These are phyloP conservation scores for Chiridota heheva DNA, from an alignment of 35 echinoderm and acorn worm genomes.

Conservation along the genomic window DNA sequence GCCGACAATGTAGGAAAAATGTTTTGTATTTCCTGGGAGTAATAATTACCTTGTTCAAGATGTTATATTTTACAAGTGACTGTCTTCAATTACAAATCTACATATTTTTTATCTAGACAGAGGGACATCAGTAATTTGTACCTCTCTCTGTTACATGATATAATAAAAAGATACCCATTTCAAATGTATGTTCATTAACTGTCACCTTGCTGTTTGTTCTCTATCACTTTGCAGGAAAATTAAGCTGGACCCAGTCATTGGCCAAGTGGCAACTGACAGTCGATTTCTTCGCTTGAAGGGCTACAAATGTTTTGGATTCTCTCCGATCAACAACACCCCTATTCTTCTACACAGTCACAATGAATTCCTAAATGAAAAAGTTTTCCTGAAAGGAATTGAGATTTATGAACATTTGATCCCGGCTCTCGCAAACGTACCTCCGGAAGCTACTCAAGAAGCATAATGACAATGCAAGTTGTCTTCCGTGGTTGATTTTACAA, in stretches of 20 bases:
- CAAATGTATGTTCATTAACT: background rate
- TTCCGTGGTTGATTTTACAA: too few species aligned
- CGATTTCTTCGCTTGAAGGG: conserved; percentile 61
- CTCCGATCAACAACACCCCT: conserved; percentile 84
- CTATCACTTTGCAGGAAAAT: conserved; percentile 45
- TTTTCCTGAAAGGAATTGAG: conserved; percentile 73
- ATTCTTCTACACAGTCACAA: conserved; percentile 94
- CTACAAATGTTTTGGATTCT: conserved; percentile 76
- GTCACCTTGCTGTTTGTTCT: background rate
- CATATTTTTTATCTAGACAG: too few species aligned
- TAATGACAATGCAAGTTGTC: too few species aligned
- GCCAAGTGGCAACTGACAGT: conserved; percentile 81
- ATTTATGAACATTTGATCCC: conserved; percentile 78
- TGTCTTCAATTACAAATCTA: too few species aligned
- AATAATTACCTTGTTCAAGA: too few species aligned
- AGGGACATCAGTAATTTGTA: too few species aligned
- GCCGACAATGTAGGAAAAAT: too few species aligned
- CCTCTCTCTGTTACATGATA: too few species aligned
- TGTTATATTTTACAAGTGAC: too few species aligned
- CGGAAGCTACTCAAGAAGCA: too few species aligned
- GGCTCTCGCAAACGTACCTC: conserved; percentile 57
- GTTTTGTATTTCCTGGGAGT: too few species aligned
- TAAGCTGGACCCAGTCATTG: conserved; percentile 58
- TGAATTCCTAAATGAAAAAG: conserved; percentile 85
- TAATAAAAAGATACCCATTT: too few species aligned